Evolutionary conservation across 2,113 vertebrate species (phyloP).

Genomic region (Edolisoma coerulescens): DNA sequence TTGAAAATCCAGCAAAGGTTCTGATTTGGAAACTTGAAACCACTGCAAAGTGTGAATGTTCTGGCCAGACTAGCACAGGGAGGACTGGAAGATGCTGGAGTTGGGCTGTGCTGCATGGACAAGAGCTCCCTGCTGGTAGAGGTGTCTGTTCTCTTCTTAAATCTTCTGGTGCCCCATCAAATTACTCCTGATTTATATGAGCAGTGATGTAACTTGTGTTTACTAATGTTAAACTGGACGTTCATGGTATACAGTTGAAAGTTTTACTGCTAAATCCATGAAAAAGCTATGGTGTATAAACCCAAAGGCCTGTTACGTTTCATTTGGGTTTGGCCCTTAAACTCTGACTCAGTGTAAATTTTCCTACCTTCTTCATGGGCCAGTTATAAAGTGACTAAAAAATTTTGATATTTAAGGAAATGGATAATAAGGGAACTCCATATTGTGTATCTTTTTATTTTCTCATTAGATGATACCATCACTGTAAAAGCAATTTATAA

Average conservation of each 20-base stretch:
- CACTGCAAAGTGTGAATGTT: background rate
- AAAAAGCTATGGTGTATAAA: background rate
- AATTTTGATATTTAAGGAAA: background rate
- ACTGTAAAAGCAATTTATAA: background rate
- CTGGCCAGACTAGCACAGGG: background rate
- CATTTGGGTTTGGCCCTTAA: background rate
- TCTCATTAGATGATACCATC: background rate
- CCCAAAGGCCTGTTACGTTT: background rate
- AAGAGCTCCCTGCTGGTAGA: background rate
- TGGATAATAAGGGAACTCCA: background rate
- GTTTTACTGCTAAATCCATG: background rate
- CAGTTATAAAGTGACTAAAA: background rate
- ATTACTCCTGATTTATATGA: background rate
- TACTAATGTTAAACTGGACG: background rate
- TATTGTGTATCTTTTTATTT: background rate
- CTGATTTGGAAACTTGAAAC: conserved; percentile 10
- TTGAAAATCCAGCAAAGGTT: background rate
- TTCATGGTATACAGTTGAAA: background rate
- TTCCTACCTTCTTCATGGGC: background rate
- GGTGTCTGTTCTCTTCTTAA: background rate
- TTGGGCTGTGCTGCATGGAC: background rate
- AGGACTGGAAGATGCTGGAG: background rate
- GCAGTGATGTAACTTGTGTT: background rate
- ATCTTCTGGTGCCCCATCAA: background rate
- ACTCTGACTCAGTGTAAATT: background rate